Conservation (phyloP, 2,113 vertebrate species). For the Cryptoleucopteryx plumbea region DNA sequence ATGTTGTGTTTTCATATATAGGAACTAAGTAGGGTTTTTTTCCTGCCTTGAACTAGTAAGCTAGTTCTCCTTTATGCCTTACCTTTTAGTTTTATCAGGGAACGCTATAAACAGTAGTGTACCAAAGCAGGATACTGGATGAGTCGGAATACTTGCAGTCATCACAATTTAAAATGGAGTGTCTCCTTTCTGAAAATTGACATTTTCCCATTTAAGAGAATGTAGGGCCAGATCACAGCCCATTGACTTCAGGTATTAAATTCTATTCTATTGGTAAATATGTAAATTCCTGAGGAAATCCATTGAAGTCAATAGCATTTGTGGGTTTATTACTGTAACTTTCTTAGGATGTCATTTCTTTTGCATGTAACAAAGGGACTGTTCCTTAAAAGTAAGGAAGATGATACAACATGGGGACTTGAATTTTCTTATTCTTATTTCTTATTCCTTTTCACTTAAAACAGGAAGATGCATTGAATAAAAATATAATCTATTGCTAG, state of each 20-base stretch:
- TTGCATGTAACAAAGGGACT: background rate
- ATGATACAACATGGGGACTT: accelerated
- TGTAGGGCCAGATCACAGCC: background rate
- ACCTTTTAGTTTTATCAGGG: background rate
- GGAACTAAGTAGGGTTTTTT: background rate
- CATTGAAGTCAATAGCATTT: background rate
- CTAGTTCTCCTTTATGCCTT: background rate
- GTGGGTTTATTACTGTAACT: background rate
- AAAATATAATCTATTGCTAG: background rate
- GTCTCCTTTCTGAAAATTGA: background rate
- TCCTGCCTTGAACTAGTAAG: background rate
- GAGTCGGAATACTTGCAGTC: background rate
- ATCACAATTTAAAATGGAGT: background rate
- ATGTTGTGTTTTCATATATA: background rate
- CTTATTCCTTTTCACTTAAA: background rate
- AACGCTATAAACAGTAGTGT: too few relatives aligned
- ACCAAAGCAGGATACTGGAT: accelerated
- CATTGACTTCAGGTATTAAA: background rate
- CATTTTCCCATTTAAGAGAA: background rate
- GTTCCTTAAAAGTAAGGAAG: background rate
- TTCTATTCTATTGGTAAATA: background rate
- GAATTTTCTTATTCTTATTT: background rate
- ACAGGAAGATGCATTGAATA: background rate
- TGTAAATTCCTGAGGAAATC: background rate
- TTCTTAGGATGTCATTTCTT: background rate